Base-by-base conservation (phyloP, 2,113 vertebrate genomes). In the Sylvia atricapilla region DNA sequence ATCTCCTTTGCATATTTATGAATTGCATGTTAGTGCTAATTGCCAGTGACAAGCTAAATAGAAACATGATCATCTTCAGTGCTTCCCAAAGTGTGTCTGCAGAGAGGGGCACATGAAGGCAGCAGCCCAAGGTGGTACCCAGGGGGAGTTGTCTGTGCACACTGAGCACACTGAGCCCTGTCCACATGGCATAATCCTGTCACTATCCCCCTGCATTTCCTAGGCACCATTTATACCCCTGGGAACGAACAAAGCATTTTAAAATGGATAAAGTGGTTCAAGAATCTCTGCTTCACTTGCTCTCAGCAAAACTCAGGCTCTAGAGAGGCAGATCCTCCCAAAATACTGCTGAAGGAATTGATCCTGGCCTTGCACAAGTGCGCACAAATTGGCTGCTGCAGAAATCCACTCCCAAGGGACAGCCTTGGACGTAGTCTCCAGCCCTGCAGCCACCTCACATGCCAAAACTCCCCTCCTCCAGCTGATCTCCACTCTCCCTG, bases 141-240 rank as follows among this genome's bases (percentile, higher is more conserved):
- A n/a, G 25, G 0, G 41, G 67, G 52, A 53, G 20, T 20, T 55
- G 33, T 9, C 53, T 11, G 13, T 2, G 46, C 21, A 12, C 2
- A 19, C 11, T n/a, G 14, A 58, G 35, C 21, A n/a, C 3, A 4
- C 1, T 1, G 3, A 82, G 80, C 30, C 9, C 14, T 30, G 44
- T 2, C 52, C 0, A 0, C 10, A 2, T 1, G 9, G 27, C 72
- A 59, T n/a, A 13, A 13, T 1, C 43, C 2, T 35, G 16, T 22
- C 15, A 50, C 19, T 10, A 31, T 6, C 35, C 6, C 6, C 37
- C 46, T 75, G 5, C 46, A 46, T 21, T 35, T 53, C 47, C 64
- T 18, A 66, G 73, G 81, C 73, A 87, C 55, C 53, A 25, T 21
- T 89, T 64, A 27, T 73, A 76, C 33, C n/a, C 20, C 0, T 10